Evolutionary conservation across 2,113 vertebrate genomes (phyloP).

Genomic region (Sphyrna mokarran): DNA sequence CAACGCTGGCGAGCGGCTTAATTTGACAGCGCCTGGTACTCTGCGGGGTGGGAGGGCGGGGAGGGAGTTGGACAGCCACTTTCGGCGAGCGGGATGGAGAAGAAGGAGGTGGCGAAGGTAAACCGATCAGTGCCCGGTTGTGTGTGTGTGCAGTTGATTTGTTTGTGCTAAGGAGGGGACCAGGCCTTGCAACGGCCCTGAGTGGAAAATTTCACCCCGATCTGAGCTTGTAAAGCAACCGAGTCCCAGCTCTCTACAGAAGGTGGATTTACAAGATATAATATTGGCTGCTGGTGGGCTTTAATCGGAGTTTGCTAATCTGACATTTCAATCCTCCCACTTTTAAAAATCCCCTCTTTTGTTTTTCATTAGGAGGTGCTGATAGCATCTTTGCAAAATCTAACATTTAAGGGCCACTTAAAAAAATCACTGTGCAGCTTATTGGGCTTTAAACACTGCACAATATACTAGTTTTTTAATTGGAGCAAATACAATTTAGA

Average conservation of each 20-base stretch:
- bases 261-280: neutral
- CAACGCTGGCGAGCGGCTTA: neutral
- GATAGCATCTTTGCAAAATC: neutral
- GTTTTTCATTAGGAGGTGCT: neutral
- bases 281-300: neutral
- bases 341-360: neutral
- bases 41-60: neutral
- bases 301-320: neutral
- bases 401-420: neutral
- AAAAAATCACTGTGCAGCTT: neutral
- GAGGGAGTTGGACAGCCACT: neutral
- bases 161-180: neutral
- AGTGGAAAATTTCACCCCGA: neutral
- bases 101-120: conserved; percentile 17
- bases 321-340: neutral
- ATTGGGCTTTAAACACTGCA: neutral
- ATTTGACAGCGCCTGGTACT: neutral
- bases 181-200: neutral
- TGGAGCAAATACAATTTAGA: neutral
- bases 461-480: neutral
- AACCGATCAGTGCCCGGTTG: neutral
- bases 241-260: neutral
- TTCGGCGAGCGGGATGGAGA: neutral
- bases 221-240: neutral
- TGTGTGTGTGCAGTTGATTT: neutral